These are phyloP conservation scores for Drosophila nigromelanica DNA, from an alignment of 1,140 invertebrate species.

Conservation along the genomic window DNA sequence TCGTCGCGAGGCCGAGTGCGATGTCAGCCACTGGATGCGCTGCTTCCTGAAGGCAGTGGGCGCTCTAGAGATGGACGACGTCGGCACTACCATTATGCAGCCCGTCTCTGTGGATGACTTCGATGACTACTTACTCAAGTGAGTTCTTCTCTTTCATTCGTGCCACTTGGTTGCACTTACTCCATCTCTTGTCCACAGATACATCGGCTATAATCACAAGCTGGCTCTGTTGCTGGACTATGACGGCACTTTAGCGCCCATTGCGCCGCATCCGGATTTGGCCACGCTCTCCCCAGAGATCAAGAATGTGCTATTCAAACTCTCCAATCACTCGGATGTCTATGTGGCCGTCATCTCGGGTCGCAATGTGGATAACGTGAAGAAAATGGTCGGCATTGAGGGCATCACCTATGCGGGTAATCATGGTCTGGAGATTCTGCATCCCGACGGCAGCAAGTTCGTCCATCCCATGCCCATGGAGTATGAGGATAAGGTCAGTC, in stretches of 20 bases:
- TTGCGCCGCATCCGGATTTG: slow-evolving; percentile 94
- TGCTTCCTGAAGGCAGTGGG: slow-evolving; percentile 94
- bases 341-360: slow-evolving; percentile 95
- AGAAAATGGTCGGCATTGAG: slow-evolving; percentile 95
- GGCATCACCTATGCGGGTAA: slow-evolving; percentile 96
- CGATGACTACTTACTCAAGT: slow-evolving; percentile 93
- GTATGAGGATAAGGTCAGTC: slow-evolving; percentile 91
- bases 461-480: slow-evolving; percentile 95
- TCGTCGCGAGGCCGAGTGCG: slow-evolving; percentile 91
- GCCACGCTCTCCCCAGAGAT: slow-evolving; percentile 93
- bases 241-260: slow-evolving; percentile 94
- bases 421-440: slow-evolving; percentile 94
- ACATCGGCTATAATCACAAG: slow-evolving; percentile 93
- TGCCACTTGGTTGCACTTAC: not conserved
- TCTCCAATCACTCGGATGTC: slow-evolving; percentile 94
- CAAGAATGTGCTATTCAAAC: slow-evolving; percentile 91
- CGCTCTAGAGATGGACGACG: slow-evolving; percentile 91
- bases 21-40: slow-evolving; percentile 95
- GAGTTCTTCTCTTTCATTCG: slow-evolving; percentile 60
- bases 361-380: slow-evolving; percentile 93
- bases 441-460: slow-evolving; percentile 95
- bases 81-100: slow-evolving; percentile 92
- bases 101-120: slow-evolving; percentile 94
- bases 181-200: slow-evolving; percentile 85
- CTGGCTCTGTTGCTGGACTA: slow-evolving; percentile 94